phyloP scores from a whole-genome alignment of 2,113 vertebrate genomes.

The Arizona elegans region DNA sequence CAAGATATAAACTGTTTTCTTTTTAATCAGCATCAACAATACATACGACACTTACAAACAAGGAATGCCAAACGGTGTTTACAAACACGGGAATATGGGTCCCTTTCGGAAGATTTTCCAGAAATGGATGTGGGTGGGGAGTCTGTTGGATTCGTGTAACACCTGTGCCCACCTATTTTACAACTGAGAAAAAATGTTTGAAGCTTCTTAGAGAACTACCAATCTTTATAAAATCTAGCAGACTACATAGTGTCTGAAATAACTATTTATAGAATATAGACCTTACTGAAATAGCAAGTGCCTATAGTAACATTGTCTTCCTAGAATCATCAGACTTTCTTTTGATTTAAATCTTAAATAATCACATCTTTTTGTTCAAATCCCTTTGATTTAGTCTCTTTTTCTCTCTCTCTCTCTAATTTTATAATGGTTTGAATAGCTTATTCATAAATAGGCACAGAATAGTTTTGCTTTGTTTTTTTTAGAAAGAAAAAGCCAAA shows the following conservation, averaged over 20 bases:
- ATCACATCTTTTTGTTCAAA: slow-evolving; percentile 57
- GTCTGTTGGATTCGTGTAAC: slow-evolving; percentile 63
- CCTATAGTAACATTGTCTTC: slow-evolving; percentile 83
- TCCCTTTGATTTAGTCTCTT: slow-evolving; percentile 49
- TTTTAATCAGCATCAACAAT: slow-evolving; percentile 97
- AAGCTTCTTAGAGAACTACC: slow-evolving; percentile 90
- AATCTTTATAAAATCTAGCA: slow-evolving; percentile 99
- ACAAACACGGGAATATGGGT: slow-evolving; percentile 88
- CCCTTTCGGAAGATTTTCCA: slow-evolving; percentile 76
- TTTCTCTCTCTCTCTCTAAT: background rate
- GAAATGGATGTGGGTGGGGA: background rate
- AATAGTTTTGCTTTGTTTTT: slow-evolving; percentile 66
- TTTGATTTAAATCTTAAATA: slow-evolving; percentile 68
- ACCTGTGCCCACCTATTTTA: slow-evolving; percentile 86
- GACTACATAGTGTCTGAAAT: slow-evolving; percentile 99
- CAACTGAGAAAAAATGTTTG: slow-evolving; percentile 81
- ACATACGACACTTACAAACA: slow-evolving; percentile 99
- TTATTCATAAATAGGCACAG: slow-evolving; percentile 94
- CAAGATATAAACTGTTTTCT: slow-evolving; percentile 97
- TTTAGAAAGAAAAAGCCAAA: slow-evolving; percentile 73
- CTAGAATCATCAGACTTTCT: slow-evolving; percentile 86
- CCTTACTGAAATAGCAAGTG: slow-evolving; percentile 97
- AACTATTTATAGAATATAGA: slow-evolving; percentile 97
- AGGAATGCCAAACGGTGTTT: slow-evolving; percentile 96
- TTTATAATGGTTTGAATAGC: slow-evolving; percentile 67